Conservation (phyloP, 2,113 vertebrate species). For the Poeciliopsis turrubarensis region DNA sequence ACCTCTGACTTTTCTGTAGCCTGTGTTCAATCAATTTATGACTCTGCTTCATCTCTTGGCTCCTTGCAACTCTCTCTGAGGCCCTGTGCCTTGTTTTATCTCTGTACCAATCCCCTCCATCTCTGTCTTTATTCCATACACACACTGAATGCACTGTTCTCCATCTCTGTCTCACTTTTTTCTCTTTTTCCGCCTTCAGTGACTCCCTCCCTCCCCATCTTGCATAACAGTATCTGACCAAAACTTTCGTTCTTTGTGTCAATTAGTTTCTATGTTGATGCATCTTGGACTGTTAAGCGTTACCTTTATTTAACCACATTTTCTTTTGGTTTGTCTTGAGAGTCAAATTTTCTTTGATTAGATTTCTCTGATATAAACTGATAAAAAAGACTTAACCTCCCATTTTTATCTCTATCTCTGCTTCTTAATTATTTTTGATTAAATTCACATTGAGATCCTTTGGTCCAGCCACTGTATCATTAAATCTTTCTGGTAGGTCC, state of each 20-base stretch:
- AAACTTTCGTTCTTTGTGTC: conserved; percentile 30
- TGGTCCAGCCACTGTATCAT: conserved; percentile 16
- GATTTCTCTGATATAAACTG: conserved; percentile 34
- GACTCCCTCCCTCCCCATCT: conserved; percentile 23
- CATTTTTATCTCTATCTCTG: conserved; percentile 25
- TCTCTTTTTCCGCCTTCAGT: conserved; percentile 33
- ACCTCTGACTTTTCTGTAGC: conserved; percentile 8
- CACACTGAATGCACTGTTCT: conserved; percentile 53
- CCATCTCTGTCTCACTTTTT: conserved; percentile 37
- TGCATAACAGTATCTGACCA: conserved; percentile 33
- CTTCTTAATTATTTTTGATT: conserved; percentile 32
- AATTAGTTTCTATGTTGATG: conserved; percentile 20
- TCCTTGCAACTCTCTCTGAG: conserved; percentile 36
- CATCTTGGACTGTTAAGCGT: conserved; percentile 37
- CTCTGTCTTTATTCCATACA: conserved; percentile 35
- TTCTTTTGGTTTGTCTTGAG: conserved; percentile 38
- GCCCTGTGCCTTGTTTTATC: conserved; percentile 48
- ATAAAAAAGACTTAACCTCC: conserved; percentile 14
- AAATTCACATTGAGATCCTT: conserved; percentile 25
- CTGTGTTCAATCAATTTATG: conserved; percentile 25
- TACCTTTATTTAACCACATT: conserved; percentile 33
- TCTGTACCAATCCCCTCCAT: conserved; percentile 41
- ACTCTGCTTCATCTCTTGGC: conserved; percentile 30
- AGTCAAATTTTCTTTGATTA: conserved; percentile 54
- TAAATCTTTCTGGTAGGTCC: conserved; percentile 16